Conservation (phyloP, 2,888 invertebrate genomes). For the Sipha maydis region DNA sequence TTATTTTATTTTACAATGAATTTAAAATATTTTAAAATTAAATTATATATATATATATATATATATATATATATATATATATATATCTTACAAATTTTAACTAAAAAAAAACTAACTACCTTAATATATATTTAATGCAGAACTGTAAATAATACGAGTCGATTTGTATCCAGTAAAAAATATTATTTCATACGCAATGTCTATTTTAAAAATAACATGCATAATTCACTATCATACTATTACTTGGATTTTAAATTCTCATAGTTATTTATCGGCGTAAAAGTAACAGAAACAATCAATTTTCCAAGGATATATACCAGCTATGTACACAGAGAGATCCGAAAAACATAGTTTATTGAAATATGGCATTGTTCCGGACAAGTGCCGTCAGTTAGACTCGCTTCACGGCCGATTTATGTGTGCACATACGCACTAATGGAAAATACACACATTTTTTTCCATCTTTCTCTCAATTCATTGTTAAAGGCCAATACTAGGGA, state of each 20-base stretch:
- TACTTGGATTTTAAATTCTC: conserved; percentile 37
- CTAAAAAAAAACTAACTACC: too few species aligned
- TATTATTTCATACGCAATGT: background rate
- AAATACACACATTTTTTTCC: conserved; percentile 38
- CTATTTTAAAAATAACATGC: background rate
- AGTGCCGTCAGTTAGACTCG: conserved; percentile 58
- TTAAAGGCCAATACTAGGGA: conserved; percentile 44
- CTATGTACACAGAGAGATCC: conserved; percentile 8
- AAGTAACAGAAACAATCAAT: conserved; percentile 52
- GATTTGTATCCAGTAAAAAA: background rate
- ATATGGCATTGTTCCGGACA: conserved; percentile 60
- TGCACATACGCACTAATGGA: conserved; percentile 43
- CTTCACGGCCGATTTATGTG: conserved; percentile 59
- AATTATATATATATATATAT: too few species aligned
- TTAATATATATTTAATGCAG: too few species aligned
- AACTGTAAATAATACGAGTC: too few species aligned
- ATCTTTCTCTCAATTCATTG: conserved; percentile 34
- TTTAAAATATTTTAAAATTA: too few species aligned
- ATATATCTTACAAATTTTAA: too few species aligned
- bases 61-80: too few species aligned
- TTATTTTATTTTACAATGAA: too few species aligned
- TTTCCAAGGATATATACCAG: conserved; percentile 40
- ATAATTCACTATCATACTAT: background rate
- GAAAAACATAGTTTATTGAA: conserved; percentile 46
- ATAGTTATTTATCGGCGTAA: conserved; percentile 19